Evolutionary conservation across 1,140 invertebrate species (phyloP).

Genomic region (Steinernema feltiae): DNA sequence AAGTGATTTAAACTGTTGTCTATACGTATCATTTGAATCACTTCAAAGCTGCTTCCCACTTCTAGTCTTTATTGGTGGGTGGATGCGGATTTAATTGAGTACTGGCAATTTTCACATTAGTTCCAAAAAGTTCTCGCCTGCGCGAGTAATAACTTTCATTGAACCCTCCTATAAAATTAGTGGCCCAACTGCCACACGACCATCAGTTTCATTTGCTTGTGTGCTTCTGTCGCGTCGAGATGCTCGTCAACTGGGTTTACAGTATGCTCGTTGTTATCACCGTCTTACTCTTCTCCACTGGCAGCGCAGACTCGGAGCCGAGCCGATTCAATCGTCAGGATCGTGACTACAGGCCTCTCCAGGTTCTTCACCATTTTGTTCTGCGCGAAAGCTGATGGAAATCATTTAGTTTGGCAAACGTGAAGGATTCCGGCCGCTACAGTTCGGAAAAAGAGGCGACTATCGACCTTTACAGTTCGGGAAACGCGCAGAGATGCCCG

Average conservation of each 20-base stretch:
- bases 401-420: constrained; percentile 48
- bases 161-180: background rate
- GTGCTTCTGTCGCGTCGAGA: background rate
- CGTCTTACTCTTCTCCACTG: constrained; percentile 13
- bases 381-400: background rate
- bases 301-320: constrained; percentile 21
- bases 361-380: constrained; percentile 27
- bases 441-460: constrained; percentile 46
- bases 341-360: constrained; percentile 45
- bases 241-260: constrained; percentile 26
- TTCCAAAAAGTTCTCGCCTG: background rate
- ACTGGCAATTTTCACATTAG: background rate
- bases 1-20: too few species aligned
- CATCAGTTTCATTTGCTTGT: background rate
- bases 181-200: background rate
- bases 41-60: too few species aligned
- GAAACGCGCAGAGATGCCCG: constrained; percentile 28
- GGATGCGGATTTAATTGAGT: constrained; percentile 6
- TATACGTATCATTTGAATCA: too few species aligned
- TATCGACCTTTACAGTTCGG: constrained; percentile 48
- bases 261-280: constrained; percentile 20
- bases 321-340: constrained; percentile 39
- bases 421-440: constrained; percentile 49
- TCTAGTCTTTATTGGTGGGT: too few species aligned
- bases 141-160: constrained; percentile 10